Evolutionary conservation across 1,140 invertebrate species (phyloP).

Genomic region (Drosophila lowei): DNA sequence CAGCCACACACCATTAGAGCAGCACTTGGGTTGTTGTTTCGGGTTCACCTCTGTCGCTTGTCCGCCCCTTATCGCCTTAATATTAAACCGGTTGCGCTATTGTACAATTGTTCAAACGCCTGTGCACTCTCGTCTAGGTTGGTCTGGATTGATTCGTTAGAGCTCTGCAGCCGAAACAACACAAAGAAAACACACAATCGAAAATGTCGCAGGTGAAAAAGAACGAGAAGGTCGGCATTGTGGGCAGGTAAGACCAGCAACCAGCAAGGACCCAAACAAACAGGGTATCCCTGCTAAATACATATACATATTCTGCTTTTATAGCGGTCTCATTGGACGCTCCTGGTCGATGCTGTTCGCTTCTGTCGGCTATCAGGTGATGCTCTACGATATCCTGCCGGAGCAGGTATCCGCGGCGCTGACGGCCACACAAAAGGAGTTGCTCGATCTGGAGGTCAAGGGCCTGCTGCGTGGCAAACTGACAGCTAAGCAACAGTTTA

Average conservation of each 20-base stretch:
- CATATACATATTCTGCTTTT: neutral
- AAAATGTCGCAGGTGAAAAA: conserved; percentile 62
- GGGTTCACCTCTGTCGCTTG: conserved; percentile 65
- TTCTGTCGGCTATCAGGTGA: conserved; percentile 93
- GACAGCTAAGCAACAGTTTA: conserved; percentile 89
- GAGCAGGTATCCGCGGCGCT: conserved; percentile 90
- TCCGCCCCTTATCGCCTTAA: conserved; percentile 51
- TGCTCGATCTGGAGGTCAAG: conserved; percentile 88
- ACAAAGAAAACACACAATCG: conserved; percentile 1
- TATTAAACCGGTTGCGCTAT: conserved; percentile 73
- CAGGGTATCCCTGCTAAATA: neutral
- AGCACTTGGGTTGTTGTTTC: conserved; percentile 33
- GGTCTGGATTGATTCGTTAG: conserved; percentile 17
- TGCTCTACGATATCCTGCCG: conserved; percentile 91
- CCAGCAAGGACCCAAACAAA: neutral
- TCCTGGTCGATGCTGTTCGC: conserved; percentile 98
- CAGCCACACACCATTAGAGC: neutral
- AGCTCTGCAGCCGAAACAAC: conserved; percentile 7
- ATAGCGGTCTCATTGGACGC: conserved; percentile 93
- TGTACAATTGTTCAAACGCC: conserved; percentile 52
- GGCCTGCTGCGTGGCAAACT: conserved; percentile 90
- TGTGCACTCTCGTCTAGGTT: conserved; percentile 28
- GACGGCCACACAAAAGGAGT: conserved; percentile 88
- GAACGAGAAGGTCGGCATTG: conserved; percentile 87
- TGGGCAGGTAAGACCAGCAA: conserved; percentile 85